These are phyloP conservation scores for Mamestra configurata DNA, from an alignment of 1,140 invertebrate genomes.

Conservation along the genomic window DNA sequence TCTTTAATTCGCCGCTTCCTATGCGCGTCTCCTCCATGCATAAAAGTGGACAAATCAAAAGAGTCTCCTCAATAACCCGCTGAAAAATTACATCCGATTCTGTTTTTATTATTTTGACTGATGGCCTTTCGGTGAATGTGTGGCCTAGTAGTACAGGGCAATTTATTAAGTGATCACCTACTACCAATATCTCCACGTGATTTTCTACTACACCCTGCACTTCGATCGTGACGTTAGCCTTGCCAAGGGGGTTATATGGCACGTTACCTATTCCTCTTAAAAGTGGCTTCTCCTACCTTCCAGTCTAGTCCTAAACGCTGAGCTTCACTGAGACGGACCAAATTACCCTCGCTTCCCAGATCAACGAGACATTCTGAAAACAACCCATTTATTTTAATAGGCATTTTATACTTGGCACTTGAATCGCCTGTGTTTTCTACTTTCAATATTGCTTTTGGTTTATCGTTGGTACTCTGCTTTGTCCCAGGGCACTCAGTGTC, in stretches of 20 bases:
- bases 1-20: background rate
- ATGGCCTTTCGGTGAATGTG: slow-evolving; percentile 63
- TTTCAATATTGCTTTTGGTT: slow-evolving; percentile 26
- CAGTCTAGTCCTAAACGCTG: background rate
- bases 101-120: background rate
- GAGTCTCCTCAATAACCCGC: background rate
- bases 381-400: slow-evolving; percentile 49
- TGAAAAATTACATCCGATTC: background rate
- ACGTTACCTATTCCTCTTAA: slow-evolving; percentile 57
- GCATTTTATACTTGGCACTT: slow-evolving; percentile 53
- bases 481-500: slow-evolving; percentile 39
- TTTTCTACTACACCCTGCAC: slow-evolving; percentile 60
- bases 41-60: background rate
- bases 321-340: slow-evolving; percentile 46
- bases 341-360: slow-evolving; percentile 54
- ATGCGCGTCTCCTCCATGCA: background rate
- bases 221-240: slow-evolving; percentile 19
- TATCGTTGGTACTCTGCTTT: background rate
- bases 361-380: slow-evolving; percentile 47
- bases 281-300: slow-evolving; percentile 34
- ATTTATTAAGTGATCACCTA: slow-evolving; percentile 59
- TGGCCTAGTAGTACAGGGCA: slow-evolving; percentile 65
- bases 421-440: slow-evolving; percentile 27
- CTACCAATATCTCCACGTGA: slow-evolving; percentile 52
- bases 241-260: slow-evolving; percentile 54